phyloP scores from a whole-genome alignment of 2,797 vertebrate genomes.

The Decapterus maruadsi region DNA sequence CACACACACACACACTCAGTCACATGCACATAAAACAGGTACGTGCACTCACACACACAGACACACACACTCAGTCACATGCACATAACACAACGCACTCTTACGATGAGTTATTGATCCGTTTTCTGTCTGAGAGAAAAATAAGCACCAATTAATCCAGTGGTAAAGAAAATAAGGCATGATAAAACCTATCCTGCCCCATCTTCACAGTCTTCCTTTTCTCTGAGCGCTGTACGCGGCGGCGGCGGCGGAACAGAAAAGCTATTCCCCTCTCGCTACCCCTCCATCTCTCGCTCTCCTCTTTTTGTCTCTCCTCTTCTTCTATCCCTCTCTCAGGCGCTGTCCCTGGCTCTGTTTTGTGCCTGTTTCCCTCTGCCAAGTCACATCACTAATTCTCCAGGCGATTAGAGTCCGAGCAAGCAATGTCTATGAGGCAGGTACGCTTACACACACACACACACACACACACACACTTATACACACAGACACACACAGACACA shows the following conservation, averaged over 20 bases:
- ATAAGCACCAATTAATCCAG: slow-evolving; percentile 75
- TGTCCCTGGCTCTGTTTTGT: slow-evolving; percentile 79
- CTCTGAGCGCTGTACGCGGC: slow-evolving; percentile 59
- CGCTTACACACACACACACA: slow-evolving; percentile 47
- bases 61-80: slow-evolving; percentile 13
- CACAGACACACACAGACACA: slow-evolving; percentile 49
- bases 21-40: slow-evolving; percentile 32
- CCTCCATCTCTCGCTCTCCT: slow-evolving; percentile 68
- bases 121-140: slow-evolving; percentile 55
- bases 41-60: neutral
- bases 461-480: slow-evolving; percentile 61
- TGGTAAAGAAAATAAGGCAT: slow-evolving; percentile 61
- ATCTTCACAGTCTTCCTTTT: slow-evolving; percentile 69
- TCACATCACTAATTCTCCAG: slow-evolving; percentile 83
- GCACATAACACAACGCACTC: slow-evolving; percentile 38
- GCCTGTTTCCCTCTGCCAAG: slow-evolving; percentile 80
- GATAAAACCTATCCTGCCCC: slow-evolving; percentile 74
- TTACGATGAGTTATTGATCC: slow-evolving; percentile 78
- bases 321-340: slow-evolving; percentile 78
- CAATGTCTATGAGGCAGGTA: slow-evolving; percentile 78
- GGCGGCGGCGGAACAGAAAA: slow-evolving; percentile 64
- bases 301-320: slow-evolving; percentile 76
- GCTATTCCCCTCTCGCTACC: slow-evolving; percentile 74
- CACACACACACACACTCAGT: slow-evolving; percentile 24
- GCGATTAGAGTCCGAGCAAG: slow-evolving; percentile 79